Base-by-base conservation (phyloP, 2,113 vertebrate species). In the Nibea albiflora region DNA sequence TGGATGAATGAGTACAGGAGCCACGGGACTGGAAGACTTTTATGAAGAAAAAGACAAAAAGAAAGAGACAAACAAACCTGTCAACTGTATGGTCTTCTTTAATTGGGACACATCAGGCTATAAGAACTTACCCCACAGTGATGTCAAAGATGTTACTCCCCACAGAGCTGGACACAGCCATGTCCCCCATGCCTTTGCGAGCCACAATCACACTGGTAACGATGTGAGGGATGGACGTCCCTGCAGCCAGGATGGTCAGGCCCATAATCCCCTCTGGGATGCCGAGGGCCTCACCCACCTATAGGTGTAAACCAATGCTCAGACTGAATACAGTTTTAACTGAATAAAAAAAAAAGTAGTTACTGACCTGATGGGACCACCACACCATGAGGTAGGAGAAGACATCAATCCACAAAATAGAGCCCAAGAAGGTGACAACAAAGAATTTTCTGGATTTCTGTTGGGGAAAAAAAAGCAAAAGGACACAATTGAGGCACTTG, bases 351-450 rank as follows among this genome's bases (percentile, higher is more conserved):
- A n/a, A 46, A 15, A 12, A 46, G 19, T 56, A 6, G 14, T 24
- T 11, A 92, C 95, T 95, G 79, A 99, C 98, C 98, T 99, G 98
- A 94, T 99, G 98, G 66, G 98, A 98, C 98, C 98, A 99, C 98
- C 98, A 99, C 90, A 99, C 97, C 98, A 99, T 98, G 78, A 99
- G 96, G 87, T 99, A 99, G 47, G 98, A 99, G 90, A 98, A 98
- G 4, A 93, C 81, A 60, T 93, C 98, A 80, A 99, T 99, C 98
- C 98, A 99, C 54, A 96, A 1, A 86, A 99, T 98, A 53, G 98
- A 97, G 77, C 97, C 98, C 65, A 99, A 91, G 85, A 99, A 99
- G 0, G 97, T 98, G 75, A 95, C 12, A 47, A 88, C 95, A 87
- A 98, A 98, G 89, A 95, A 96, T 80, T 91, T 97, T 78, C 87